These are phyloP conservation scores for Cryptus armator DNA, from an alignment of 2,888 invertebrate species.

Conservation along the genomic window DNA sequence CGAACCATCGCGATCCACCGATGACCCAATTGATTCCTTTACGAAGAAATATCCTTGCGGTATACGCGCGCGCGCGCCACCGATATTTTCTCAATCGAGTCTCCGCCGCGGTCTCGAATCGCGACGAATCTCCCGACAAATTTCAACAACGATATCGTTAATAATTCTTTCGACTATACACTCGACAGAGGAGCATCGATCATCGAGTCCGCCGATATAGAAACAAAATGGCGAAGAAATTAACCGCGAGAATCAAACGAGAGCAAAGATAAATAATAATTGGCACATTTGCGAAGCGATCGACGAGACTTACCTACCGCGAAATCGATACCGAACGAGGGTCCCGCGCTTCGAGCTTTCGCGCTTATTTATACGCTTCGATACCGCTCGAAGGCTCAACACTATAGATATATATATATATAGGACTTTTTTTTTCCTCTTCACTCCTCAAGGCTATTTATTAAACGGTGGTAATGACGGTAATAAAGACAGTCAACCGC, in stretches of 20 bases:
- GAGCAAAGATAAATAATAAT: slow-evolving; percentile 3
- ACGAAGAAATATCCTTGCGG: slow-evolving; percentile 11
- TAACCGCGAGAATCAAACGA: not conserved
- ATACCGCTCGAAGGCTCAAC: slow-evolving; percentile 2
- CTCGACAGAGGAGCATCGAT: too few relatives aligned
- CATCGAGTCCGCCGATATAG: too few relatives aligned
- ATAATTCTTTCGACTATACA: too few relatives aligned
- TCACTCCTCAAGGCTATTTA: slow-evolving; percentile 25
- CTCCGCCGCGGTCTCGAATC: not conserved
- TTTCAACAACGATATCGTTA: too few relatives aligned
- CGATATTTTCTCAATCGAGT: slow-evolving; percentile 1
- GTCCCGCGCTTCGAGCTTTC: slow-evolving; percentile 28
- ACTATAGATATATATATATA: not conserved
- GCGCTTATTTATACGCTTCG: slow-evolving; percentile 39
- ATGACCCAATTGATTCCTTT: slow-evolving; percentile 61
- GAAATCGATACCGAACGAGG: not conserved
- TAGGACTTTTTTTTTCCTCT: not conserved
- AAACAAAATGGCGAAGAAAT: not conserved
- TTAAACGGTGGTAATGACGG: slow-evolving; percentile 52
- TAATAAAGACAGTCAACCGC: slow-evolving; percentile 40
- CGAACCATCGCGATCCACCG: slow-evolving; percentile 43
- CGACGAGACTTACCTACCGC: slow-evolving; percentile 20
- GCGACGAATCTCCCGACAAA: too few relatives aligned
- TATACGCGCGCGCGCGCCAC: not conserved
- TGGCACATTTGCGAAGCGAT: not conserved